Conservation (phyloP, 2,888 invertebrate genomes). For the Pachliopta kotzebuea region DNA sequence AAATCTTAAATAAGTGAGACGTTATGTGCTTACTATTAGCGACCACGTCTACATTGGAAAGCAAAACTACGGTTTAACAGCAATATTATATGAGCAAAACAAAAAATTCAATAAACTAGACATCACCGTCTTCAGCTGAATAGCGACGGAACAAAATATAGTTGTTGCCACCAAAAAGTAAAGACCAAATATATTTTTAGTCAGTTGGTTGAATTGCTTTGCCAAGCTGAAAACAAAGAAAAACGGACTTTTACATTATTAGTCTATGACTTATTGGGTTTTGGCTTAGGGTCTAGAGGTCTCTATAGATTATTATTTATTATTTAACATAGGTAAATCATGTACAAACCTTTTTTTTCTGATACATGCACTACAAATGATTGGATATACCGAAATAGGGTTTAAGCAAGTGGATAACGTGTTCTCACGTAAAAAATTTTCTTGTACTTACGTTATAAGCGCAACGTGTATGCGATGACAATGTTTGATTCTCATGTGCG, state of each 20-base stretch:
- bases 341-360: too few species aligned
- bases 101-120: too few species aligned
- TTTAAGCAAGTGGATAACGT: too few species aligned
- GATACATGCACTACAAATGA: too few species aligned
- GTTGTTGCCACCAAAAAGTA: slow-evolving; percentile 58
- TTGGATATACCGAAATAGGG: too few species aligned
- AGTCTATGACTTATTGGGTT: background rate
- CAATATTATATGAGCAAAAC: too few species aligned
- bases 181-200: slow-evolving; percentile 53
- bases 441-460: slow-evolving; percentile 50
- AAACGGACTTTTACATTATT: background rate
- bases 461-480: slow-evolving; percentile 49
- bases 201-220: slow-evolving; percentile 19
- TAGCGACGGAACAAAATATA: slow-evolving; percentile 59
- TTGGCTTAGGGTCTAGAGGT: background rate
- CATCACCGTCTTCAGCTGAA: slow-evolving; percentile 55
- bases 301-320: background rate
- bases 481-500: slow-evolving; percentile 50
- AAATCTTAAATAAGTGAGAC: too few species aligned
- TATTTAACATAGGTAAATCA: too few species aligned
- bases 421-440: too few species aligned
- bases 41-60: too few species aligned
- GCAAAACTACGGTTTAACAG: too few species aligned
- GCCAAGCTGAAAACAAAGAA: slow-evolving; percentile 16
- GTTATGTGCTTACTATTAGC: too few species aligned